phyloP scores from a whole-genome alignment of 2,113 vertebrate species.

The Turdus rufiventris region DNA sequence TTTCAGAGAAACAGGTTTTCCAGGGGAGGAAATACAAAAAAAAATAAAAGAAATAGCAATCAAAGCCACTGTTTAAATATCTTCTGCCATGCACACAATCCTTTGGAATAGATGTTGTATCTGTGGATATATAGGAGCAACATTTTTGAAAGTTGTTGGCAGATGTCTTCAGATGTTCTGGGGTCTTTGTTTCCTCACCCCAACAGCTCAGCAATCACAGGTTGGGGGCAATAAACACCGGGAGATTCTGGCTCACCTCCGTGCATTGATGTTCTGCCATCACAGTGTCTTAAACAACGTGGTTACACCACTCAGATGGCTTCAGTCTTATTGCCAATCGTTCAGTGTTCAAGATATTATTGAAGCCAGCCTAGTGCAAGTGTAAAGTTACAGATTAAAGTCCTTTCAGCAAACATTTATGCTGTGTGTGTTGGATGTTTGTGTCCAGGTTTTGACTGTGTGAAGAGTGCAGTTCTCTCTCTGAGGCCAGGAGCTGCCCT shows the following conservation, averaged over 20 bases:
- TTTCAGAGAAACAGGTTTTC: neutral
- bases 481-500: neutral
- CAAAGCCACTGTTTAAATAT: neutral
- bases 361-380: neutral
- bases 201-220: neutral
- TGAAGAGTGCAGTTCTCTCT: neutral
- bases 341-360: neutral
- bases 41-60: neutral
- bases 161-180: neutral
- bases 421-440: neutral
- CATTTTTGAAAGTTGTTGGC: neutral
- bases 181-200: neutral
- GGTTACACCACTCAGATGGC: neutral
- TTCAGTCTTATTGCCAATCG: neutral
- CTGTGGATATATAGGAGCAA: neutral
- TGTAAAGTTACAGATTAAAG: neutral
- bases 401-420: neutral
- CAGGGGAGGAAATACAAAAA: neutral
- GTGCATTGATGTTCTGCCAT: neutral
- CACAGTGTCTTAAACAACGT: neutral
- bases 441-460: neutral
- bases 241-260: neutral
- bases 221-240: neutral
- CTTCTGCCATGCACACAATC: neutral
- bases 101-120: neutral